Conservation (phyloP, 1,140 invertebrate species). For the Plodia interpunctella region DNA sequence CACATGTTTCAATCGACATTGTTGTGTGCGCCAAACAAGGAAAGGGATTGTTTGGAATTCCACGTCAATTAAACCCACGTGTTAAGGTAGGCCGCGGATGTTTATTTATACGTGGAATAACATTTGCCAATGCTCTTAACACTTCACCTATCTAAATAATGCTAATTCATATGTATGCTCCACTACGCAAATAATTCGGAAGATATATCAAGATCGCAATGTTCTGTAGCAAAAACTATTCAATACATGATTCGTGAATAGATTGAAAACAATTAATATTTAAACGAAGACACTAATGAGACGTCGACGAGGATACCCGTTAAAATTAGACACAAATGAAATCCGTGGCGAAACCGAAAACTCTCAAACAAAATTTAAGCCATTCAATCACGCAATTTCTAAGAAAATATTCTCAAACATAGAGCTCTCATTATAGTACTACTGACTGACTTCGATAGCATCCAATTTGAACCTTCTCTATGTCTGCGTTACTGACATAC, state of each 20-base stretch:
- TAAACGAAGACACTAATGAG: slow-evolving; percentile 56
- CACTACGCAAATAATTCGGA: too few relatives aligned
- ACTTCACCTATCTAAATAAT: too few relatives aligned
- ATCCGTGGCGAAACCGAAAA: slow-evolving; percentile 28
- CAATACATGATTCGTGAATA: slow-evolving; percentile 6
- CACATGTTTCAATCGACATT: background rate
- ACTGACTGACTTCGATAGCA: background rate
- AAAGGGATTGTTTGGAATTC: slow-evolving; percentile 2
- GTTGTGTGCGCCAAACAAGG: background rate
- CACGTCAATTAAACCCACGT: background rate
- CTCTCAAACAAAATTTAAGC: slow-evolving; percentile 3
- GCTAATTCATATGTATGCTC: too few relatives aligned
- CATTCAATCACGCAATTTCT: slow-evolving; percentile 7
- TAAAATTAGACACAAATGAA: slow-evolving; percentile 44
- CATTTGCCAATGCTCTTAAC: too few relatives aligned
- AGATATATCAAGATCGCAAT: too few relatives aligned
- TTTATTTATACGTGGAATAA: background rate
- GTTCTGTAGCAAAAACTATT: too few relatives aligned
- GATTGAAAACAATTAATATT: slow-evolving; percentile 39
- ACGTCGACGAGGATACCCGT: slow-evolving; percentile 34
- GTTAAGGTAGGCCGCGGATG: background rate
- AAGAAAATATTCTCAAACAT: background rate
- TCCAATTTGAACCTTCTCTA: slow-evolving; percentile 11
- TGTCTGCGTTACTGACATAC: slow-evolving; percentile 52
- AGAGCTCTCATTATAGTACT: background rate